A percentile compares a stretch with the other conserved stretches of the same genome.
These are phyloP conservation scores for Tapirus terrestris DNA, from an alignment of 2,113 vertebrate genomes.

Conservation along the genomic window DNA sequence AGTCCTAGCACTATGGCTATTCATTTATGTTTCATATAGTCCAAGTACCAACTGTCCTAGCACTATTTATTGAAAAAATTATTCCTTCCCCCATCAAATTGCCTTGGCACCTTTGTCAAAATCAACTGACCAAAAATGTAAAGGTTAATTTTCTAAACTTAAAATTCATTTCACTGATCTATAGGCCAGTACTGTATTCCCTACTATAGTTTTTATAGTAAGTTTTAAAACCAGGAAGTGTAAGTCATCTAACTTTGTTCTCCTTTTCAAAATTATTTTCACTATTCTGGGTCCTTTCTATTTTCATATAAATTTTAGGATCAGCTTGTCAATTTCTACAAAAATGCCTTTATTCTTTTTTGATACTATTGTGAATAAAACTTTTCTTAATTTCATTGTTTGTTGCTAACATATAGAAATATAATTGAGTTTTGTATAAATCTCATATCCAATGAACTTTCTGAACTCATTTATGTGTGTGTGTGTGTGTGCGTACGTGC, in stretches of 20 bases:
- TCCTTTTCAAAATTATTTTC: constrained; percentile 19
- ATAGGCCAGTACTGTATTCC: not conserved
- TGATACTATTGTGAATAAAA: not conserved
- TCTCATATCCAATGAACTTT: not conserved
- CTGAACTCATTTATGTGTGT: not conserved
- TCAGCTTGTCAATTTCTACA: not conserved
- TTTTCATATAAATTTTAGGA: constrained; percentile 10
- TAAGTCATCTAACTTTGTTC: not conserved
- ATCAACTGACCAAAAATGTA: not conserved
- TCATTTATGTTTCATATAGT: not conserved
- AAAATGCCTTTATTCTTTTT: constrained; percentile 5
- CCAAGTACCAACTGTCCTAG: not conserved
- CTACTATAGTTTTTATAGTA: not conserved
- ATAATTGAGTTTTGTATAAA: not conserved
- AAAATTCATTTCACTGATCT: not conserved
- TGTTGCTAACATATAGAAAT: not conserved
- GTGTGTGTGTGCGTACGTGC: not conserved
- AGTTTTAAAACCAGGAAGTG: not conserved
- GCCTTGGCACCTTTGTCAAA: not conserved
- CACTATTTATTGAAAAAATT: not conserved
- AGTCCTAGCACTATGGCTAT: not conserved
- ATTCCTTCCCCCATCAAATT: not conserved
- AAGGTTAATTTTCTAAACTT: not conserved
- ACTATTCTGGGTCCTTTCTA: not conserved
- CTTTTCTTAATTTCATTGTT: constrained; percentile 21